Base-by-base conservation (phyloP, 2,797 vertebrate species). In the Alcedo quadribrachys region DNA sequence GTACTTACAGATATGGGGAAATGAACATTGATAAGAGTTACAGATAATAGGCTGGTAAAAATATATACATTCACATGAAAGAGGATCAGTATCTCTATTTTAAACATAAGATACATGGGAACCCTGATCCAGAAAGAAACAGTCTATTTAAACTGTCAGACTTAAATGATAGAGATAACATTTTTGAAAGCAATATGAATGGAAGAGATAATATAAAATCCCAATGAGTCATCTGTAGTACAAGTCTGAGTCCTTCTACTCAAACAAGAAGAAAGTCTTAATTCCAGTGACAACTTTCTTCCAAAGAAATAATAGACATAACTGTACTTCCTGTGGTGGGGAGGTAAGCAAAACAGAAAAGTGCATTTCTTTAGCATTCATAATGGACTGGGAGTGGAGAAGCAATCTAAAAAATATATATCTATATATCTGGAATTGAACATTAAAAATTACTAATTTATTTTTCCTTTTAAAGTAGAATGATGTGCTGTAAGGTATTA, bases 131-230 rank as follows among this genome's bases (percentile, higher is more conserved):
- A 76, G 53, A 76, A 85, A 84, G 19, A 84, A 87, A 46, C 9
- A 37, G 18, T 27, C n/a, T 69, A 19, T 86, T 93, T 90, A 79
- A 90, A 80, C 27, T 80, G 35, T 77, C 57, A 78, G 33, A 46
- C 17, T 71, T 73, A 81, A 75, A 86, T 65, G 69, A 65, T 30
- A 55, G 35, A 58, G 46, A 66, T 71, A 87, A 71, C 4, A 43
- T 46, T 90, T 90, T 46, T 79, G 33, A 79, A 96, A 93, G 51
- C 43, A 93, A 25, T 68, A 60, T 60, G 45, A 90, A 48, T 67
- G 30, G 6, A 85, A 91, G 48, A 83, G 55, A 86, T 63, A 89
- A 60, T 55, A 48, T 50, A 68, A 90, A 70, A 88, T 84, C 46
- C 28, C 42, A 55, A 2, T 53, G 45, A 83, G 85, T 74, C 35